These are phyloP conservation scores for Adineta ricciae DNA, from an alignment of 2,888 invertebrate genomes.

Conservation along the genomic window DNA sequence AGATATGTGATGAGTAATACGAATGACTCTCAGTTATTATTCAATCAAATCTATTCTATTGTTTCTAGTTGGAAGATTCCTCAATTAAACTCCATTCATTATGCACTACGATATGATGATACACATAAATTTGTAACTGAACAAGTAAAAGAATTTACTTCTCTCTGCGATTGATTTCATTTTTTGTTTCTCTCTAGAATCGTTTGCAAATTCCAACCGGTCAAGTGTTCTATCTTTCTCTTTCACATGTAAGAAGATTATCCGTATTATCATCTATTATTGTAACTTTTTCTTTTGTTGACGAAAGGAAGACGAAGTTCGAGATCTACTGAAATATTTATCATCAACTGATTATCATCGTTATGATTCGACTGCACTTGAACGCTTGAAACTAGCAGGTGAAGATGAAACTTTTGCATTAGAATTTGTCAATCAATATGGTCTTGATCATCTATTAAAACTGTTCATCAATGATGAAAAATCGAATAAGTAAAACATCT, in stretches of 20 bases:
- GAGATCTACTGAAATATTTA: background rate
- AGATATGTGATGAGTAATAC: background rate
- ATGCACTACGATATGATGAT: background rate
- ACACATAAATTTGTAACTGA: constrained; percentile 16
- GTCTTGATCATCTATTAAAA: background rate
- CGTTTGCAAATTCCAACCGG: background rate
- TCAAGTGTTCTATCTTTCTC: constrained; percentile 16
- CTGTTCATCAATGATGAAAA: background rate
- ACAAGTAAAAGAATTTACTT: background rate
- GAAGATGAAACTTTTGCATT: constrained; percentile 13
- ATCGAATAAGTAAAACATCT: background rate
- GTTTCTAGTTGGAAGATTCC: background rate
- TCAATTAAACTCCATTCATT: background rate
- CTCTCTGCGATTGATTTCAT: too few species aligned
- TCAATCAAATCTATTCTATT: too few species aligned
- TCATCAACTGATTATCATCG: background rate
- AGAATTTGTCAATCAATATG: constrained; percentile 8
- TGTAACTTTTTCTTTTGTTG: background rate
- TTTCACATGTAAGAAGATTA: background rate
- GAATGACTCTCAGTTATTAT: too few species aligned
- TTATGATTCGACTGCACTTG: background rate
- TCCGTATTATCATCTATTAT: background rate
- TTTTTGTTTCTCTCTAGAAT: background rate
- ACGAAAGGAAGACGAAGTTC: background rate
- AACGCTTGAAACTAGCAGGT: background rate